Percentiles rank a stretch among this genome's conserved stretches.
These are phyloP conservation scores for Thecophora atra DNA, from an alignment of 2,888 invertebrate species.

Conservation along the genomic window DNA sequence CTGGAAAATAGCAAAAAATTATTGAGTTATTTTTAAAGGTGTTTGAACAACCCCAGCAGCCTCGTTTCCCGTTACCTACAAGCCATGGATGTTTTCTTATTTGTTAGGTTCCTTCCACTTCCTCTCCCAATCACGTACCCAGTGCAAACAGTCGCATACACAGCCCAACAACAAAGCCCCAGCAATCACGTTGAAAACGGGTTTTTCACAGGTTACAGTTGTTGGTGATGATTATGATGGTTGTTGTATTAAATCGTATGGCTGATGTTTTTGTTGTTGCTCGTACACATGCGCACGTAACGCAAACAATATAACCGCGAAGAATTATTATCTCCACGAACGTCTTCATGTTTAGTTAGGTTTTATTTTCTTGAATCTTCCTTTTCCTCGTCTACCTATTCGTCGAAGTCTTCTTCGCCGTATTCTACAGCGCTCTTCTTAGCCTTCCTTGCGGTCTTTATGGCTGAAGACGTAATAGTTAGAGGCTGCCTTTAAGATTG, in stretches of 20 bases:
- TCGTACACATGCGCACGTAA: neutral
- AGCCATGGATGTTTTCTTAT: too few species aligned
- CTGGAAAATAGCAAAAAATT: too few species aligned
- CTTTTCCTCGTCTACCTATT: neutral
- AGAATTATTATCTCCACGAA: conserved; percentile 19
- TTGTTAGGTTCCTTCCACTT: too few species aligned
- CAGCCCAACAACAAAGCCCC: too few species aligned
- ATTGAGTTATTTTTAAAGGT: too few species aligned
- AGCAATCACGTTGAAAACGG: conserved; percentile 8
- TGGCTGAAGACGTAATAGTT: conserved; percentile 22
- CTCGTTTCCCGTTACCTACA: too few species aligned
- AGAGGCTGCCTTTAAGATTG: neutral
- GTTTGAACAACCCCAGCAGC: too few species aligned
- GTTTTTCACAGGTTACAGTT: conserved; percentile 18
- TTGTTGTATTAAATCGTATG: neutral
- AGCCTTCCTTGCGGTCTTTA: neutral
- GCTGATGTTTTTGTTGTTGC: neutral
- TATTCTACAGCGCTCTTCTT: neutral
- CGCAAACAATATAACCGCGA: conserved; percentile 16
- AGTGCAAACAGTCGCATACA: too few species aligned
- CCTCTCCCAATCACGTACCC: too few species aligned
- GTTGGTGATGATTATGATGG: neutral
- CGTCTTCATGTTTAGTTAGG: conserved; percentile 15
- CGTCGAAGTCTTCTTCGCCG: neutral
- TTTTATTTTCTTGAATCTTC: neutral